Evolutionary conservation across 2,888 invertebrate genomes (phyloP), one percentile per base, ranked within the genome.

Genomic region (Cantharis flavilabris): DNA sequence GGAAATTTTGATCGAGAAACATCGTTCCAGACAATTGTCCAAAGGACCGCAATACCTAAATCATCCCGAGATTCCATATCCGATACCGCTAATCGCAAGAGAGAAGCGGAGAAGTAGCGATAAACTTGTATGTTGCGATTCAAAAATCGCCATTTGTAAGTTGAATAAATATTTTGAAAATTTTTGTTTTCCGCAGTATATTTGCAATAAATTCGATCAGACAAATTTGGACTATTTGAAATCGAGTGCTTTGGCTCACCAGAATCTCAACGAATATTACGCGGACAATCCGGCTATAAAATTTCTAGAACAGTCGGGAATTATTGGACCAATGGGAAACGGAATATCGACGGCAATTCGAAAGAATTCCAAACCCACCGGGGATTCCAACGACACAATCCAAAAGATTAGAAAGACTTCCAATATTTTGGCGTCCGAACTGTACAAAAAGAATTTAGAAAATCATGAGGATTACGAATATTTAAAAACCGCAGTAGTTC

Each of bases 11-110:
- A 76, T 71, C 5, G 26, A 30, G 10, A 71, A 69, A 30, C 74
- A 77, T 13, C 73, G 71, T 9, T 3, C 71, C 13, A 71, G 62
- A 69, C 64, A 67, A 11, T 71, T 67, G n/a, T n/a, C 71, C 23
- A 79, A 69, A 71, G 9, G 70, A 3, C 73, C 72, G 1, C 83
- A 85, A 9, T 87, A 85, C 75, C 80, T 87, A 23, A 84, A 85
- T 75, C 88, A 88, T 79, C 88, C 88, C 0, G 88, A 88, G 81
- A 86, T 88, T 30, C 87, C 86, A 5, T 87, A 87, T 75, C 87
- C 87, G 4, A 86, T 88, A 9, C 75, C 76, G 1, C 9, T 72
- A 80, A 23, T 80, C 78, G 18, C 78, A 80, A 14, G 82, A 82
- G 78, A 80, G 65, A 82, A 72, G 62, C 73, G 74, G 14, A 82